Evolutionary conservation across 35 echinoderm and acorn worm species (phyloP).

Genomic region (Strongylocentrotus purpuratus): DNA sequence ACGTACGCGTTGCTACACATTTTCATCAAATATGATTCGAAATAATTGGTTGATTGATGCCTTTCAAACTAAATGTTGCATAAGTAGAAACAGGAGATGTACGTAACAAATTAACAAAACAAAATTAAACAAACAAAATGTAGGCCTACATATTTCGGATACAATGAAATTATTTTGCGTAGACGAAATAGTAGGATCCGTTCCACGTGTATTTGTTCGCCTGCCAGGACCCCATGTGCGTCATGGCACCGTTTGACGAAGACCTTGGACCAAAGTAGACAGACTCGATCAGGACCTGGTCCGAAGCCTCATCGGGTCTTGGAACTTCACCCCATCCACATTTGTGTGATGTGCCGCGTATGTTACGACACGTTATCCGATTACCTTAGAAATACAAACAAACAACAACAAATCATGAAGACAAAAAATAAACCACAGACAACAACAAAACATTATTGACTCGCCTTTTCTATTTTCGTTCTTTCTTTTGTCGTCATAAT

Average conservation of each 20-base stretch:
- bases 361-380: conserved; percentile 48
- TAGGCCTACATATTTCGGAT: no score
- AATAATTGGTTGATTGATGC: no score
- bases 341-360: conserved; percentile 28
- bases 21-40: no score
- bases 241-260: neutral
- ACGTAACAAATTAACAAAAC: neutral
- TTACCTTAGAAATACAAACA: neutral
- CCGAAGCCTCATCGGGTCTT: neutral
- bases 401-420: no score
- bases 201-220: conserved; percentile 7
- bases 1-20: no score
- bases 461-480: neutral
- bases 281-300: conserved; percentile 48
- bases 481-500: neutral
- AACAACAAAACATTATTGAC: no score
- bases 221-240: neutral
- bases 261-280: conserved; percentile 56
- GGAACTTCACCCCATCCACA: conserved; percentile 29
- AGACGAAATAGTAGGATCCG: conserved; percentile 37
- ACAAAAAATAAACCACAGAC: no score
- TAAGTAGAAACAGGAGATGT: no score
- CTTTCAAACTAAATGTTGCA: no score
- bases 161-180: neutral
- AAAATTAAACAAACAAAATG: no score